Evolutionary conservation across 2,888 invertebrate genomes (phyloP).

Genomic region (Drosophila tanythrix): DNA sequence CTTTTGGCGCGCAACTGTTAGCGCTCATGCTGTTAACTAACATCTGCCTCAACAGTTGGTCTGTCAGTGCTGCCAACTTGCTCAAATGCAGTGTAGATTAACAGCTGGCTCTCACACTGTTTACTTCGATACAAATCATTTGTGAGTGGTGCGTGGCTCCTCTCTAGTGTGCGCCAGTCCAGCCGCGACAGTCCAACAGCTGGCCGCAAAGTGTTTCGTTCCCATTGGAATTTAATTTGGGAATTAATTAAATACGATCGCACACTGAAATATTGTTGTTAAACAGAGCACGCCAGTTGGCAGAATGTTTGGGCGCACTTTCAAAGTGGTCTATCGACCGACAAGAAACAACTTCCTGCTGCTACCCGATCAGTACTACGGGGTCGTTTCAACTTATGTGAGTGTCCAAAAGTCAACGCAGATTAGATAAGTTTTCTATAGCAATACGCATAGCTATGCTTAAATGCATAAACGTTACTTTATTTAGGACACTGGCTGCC

Average conservation of each 20-base stretch:
- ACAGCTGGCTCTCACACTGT: not conserved
- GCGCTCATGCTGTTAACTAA: not conserved
- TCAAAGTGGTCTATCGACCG: conserved; percentile 84
- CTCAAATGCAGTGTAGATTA: not conserved
- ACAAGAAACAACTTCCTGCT: conserved; percentile 83
- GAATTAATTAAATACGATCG: conserved; percentile 50
- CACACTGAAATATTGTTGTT: conserved; percentile 1
- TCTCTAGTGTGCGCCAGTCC: conserved; percentile 24
- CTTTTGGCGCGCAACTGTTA: not conserved
- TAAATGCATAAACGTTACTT: conserved; percentile 31
- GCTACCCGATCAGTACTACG: conserved; percentile 84
- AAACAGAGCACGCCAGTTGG: conserved; percentile 6
- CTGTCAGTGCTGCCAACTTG: conserved; percentile 24
- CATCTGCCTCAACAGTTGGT: conserved; percentile 34
- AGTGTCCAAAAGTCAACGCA: conserved; percentile 79
- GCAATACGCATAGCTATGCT: conserved; percentile 11
- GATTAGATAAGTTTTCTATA: conserved; percentile 67
- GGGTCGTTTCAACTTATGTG: conserved; percentile 84
- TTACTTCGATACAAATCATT: conserved; percentile 7
- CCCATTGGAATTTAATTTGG: conserved; percentile 33
- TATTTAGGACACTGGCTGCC: conserved; percentile 84
- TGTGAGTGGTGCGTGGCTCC: not conserved
- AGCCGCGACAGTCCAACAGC: conserved; percentile 38
- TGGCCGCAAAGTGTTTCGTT: conserved; percentile 24
- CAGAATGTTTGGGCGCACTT: conserved; percentile 84